Evolutionary conservation across 2,797 vertebrate species (phyloP).

Genomic region (Pantherophis alleghaniensis): DNA sequence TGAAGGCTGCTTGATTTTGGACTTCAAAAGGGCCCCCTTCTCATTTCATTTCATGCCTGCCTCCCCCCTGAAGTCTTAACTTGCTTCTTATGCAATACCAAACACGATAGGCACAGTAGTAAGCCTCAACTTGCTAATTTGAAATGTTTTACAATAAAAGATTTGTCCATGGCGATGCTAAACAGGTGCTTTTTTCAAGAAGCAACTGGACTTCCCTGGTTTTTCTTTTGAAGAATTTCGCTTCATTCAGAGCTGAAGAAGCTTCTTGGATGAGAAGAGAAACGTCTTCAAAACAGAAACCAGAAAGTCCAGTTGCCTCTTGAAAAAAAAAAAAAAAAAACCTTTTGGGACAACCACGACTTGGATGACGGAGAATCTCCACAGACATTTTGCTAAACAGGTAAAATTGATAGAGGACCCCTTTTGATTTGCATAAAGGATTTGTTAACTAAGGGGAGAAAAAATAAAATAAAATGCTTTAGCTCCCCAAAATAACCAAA

Average conservation of each 20-base stretch:
- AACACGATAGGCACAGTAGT: neutral
- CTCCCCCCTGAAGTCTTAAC: neutral
- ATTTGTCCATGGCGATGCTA: neutral
- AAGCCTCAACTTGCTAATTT: neutral
- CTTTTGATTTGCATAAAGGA: neutral
- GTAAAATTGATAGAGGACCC: neutral
- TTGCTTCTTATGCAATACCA: neutral
- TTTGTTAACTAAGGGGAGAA: neutral
- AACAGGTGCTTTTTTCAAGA: too few relatives aligned
- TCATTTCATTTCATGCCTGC: neutral
- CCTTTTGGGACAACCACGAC: too few relatives aligned
- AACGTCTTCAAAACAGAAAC: too few relatives aligned
- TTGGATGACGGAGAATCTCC: too few relatives aligned
- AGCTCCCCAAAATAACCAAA: neutral
- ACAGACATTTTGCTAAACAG: neutral
- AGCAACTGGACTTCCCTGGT: too few relatives aligned
- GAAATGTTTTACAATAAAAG: neutral
- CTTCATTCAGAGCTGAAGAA: too few relatives aligned
- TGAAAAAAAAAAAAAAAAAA: too few relatives aligned
- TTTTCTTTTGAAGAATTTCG: too few relatives aligned
- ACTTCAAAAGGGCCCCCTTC: neutral
- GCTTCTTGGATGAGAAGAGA: too few relatives aligned
- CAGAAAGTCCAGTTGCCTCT: too few relatives aligned
- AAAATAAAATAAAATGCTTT: neutral
- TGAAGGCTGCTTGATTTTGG: neutral